Conservation (phyloP, 2,888 invertebrate species). For the Hypselothyrea guttata region DNA sequence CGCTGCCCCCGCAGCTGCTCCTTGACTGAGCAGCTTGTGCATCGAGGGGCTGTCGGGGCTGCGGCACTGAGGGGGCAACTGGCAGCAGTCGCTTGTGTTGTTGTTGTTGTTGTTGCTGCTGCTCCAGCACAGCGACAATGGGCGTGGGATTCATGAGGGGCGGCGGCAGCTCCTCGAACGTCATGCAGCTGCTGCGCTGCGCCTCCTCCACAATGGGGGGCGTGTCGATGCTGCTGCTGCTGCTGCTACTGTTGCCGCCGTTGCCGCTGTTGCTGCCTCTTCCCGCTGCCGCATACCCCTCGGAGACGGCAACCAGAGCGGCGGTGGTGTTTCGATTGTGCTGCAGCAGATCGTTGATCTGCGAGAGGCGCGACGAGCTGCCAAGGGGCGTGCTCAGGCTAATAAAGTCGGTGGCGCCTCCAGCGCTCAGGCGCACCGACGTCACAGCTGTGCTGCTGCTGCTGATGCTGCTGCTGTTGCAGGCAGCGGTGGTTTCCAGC, state of each 20-base stretch:
- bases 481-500: slow-evolving; percentile 67
- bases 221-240: slow-evolving; percentile 64
- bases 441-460: slow-evolving; percentile 32
- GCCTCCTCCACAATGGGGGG: slow-evolving; percentile 67
- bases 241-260: slow-evolving; percentile 20
- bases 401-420: slow-evolving; percentile 63
- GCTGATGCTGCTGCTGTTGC: slow-evolving; percentile 41
- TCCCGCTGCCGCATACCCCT: slow-evolving; percentile 37
- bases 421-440: slow-evolving; percentile 13
- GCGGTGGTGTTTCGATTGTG: slow-evolving; percentile 80
- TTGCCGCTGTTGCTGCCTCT: slow-evolving; percentile 30
- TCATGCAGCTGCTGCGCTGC: slow-evolving; percentile 60
- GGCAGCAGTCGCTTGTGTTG: slow-evolving; percentile 12
- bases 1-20: slow-evolving; percentile 4
- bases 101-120: slow-evolving; percentile 17
- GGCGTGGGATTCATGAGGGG: slow-evolving; percentile 61
- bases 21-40: too few relatives aligned
- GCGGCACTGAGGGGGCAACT: slow-evolving; percentile 31
- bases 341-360: slow-evolving; percentile 81
- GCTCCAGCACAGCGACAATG: slow-evolving; percentile 55
- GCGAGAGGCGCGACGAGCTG: slow-evolving; percentile 80
- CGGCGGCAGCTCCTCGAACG: slow-evolving; percentile 62
- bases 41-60: slow-evolving; percentile 59
- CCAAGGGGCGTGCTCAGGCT: slow-evolving; percentile 74
- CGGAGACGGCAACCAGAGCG: slow-evolving; percentile 75